Conservation (phyloP, 2,888 invertebrate species). For the Hemistola chrysoprasaria region DNA sequence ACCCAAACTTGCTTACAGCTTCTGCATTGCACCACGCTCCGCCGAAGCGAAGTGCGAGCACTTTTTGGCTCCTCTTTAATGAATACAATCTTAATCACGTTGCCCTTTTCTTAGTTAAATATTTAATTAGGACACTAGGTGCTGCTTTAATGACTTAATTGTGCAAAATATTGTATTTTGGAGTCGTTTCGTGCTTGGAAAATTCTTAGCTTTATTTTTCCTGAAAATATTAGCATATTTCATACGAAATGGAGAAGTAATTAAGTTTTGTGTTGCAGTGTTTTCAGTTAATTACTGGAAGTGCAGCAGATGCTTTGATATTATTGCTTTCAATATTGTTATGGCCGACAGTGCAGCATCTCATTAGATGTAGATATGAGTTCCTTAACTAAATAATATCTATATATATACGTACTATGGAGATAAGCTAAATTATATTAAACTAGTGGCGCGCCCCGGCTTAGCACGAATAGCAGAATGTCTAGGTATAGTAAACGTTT, state of each 20-base stretch:
- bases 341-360: background rate
- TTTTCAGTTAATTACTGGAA: slow-evolving; percentile 21
- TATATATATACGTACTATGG: no score
- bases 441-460: no score
- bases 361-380: no score
- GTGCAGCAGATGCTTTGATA: slow-evolving; percentile 17
- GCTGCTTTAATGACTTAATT: slow-evolving; percentile 59
- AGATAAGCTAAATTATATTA: no score
- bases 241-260: slow-evolving; percentile 25
- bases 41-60: slow-evolving; percentile 3
- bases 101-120: slow-evolving; percentile 62
- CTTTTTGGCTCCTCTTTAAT: slow-evolving; percentile 37
- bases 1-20: slow-evolving; percentile 17
- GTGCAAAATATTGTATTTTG: slow-evolving; percentile 50
- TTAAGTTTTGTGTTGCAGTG: slow-evolving; percentile 24
- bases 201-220: slow-evolving; percentile 18
- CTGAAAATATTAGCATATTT: slow-evolving; percentile 19
- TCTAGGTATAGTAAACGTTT: no score
- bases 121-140: slow-evolving; percentile 64
- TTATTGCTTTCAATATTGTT: slow-evolving; percentile 11
- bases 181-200: slow-evolving; percentile 19
- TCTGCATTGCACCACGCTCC: slow-evolving; percentile 19
- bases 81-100: slow-evolving; percentile 61
- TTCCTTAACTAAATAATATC: no score
- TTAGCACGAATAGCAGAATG: no score